phyloP scores from a whole-genome alignment of 1,140 invertebrate species.

The Cydia fagiglandana region DNA sequence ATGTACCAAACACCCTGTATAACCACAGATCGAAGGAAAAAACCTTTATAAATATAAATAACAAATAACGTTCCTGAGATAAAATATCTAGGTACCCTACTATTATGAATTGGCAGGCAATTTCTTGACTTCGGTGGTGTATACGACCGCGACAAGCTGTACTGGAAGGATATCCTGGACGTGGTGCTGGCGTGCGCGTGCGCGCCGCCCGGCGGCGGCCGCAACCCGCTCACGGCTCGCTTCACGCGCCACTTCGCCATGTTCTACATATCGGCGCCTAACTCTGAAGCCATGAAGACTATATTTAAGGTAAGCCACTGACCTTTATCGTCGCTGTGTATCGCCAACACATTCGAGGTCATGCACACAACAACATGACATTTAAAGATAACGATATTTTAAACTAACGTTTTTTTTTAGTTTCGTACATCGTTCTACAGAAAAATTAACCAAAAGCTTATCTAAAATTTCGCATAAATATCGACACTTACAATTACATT shows the following conservation, averaged over 20 bases:
- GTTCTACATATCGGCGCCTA: constrained; percentile 87
- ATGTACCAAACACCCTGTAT: too few species aligned
- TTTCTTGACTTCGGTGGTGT: constrained; percentile 90
- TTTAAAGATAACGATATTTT: too few species aligned
- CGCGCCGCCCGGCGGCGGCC: constrained; percentile 92
- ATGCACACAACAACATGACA: too few species aligned
- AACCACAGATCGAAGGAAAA: background rate
- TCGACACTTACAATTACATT: too few species aligned
- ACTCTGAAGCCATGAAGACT: constrained; percentile 86
- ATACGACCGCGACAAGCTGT: constrained; percentile 91
- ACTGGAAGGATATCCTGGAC: constrained; percentile 92
- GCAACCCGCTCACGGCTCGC: constrained; percentile 90
- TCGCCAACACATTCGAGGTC: background rate
- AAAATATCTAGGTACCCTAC: too few species aligned
- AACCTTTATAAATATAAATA: too few species aligned
- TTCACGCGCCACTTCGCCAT: constrained; percentile 93
- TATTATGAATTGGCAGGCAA: constrained; percentile 80
- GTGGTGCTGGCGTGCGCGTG: constrained; percentile 90
- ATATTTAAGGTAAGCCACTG: constrained; percentile 79
- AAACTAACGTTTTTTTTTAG: too few species aligned
- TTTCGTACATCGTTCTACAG: too few species aligned
- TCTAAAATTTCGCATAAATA: too few species aligned
- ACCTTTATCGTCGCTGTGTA: background rate
- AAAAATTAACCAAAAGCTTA: too few species aligned
- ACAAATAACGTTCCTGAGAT: background rate